Conservation (phyloP, 2,797 vertebrate species). For the Helicolenus hilgendorfi region DNA sequence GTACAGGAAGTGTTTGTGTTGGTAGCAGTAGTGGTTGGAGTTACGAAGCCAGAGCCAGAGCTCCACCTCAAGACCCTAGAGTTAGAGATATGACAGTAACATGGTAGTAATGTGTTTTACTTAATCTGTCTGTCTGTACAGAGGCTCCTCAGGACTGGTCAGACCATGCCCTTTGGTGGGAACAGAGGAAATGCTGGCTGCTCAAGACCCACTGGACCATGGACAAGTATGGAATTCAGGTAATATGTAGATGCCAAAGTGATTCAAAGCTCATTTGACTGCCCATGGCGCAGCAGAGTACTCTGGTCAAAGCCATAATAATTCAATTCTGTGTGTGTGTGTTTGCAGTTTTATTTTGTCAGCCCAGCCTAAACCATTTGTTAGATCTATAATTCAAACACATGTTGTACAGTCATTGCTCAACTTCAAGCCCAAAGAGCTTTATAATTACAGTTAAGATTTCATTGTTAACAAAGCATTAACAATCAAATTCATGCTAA, state of each 20-base stretch:
- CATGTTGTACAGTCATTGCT: background rate
- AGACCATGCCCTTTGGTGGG: conserved; percentile 98
- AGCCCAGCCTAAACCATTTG: background rate
- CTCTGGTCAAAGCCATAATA: background rate
- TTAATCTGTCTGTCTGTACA: conserved; percentile 65
- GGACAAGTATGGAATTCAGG: conserved; percentile 96
- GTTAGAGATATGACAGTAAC: background rate
- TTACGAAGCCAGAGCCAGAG: background rate
- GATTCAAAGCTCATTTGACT: background rate
- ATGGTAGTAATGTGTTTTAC: background rate
- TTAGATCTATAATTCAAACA: background rate
- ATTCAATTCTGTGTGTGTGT: background rate
- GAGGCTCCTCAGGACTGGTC: conserved; percentile 96
- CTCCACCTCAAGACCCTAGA: background rate
- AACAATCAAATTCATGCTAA: background rate
- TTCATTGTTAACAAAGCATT: background rate
- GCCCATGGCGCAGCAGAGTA: background rate
- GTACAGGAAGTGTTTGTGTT: conserved; percentile 22
- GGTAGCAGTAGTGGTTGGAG: background rate
- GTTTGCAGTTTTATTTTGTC: background rate
- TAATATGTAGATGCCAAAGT: conserved; percentile 14
- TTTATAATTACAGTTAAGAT: background rate
- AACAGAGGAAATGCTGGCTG: conserved; percentile 96
- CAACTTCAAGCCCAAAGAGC: background rate
- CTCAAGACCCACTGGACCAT: conserved; percentile 98